Conservation (phyloP, 2,888 invertebrate species). For the Limnephilus auricula region DNA sequence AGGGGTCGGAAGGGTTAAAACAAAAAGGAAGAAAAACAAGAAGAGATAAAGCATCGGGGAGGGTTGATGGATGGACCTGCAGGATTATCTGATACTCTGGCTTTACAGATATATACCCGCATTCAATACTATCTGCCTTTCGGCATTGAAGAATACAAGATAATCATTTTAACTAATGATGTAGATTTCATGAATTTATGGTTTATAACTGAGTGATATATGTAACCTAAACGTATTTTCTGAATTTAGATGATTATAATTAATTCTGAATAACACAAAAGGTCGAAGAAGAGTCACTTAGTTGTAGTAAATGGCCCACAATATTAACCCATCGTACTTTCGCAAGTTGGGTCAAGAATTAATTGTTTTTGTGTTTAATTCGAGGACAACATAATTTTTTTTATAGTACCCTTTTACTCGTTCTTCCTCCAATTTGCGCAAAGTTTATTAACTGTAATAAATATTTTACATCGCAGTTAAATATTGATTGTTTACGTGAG, state of each 20-base stretch:
- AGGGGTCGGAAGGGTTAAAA: conserved; percentile 57
- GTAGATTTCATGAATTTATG: neutral
- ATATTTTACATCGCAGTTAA: neutral
- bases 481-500: neutral
- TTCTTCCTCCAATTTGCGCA: neutral
- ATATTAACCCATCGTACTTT: neutral
- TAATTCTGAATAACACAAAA: too few relatives aligned
- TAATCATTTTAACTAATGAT: neutral
- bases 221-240: neutral
- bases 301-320: too few relatives aligned
- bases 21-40: conserved; percentile 46
- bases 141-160: neutral
- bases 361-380: too few relatives aligned
- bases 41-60: conserved; percentile 38
- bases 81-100: conserved; percentile 35
- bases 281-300: too few relatives aligned
- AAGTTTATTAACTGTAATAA: neutral
- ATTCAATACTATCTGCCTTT: neutral
- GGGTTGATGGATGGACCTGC: conserved; percentile 55
- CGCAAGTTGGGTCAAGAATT: neutral
- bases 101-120: neutral
- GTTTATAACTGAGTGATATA: neutral
- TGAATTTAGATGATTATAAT: too few relatives aligned
- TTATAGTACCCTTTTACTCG: too few relatives aligned
- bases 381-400: too few relatives aligned